Conservation (phyloP, 2,888 invertebrate genomes). For the Drosophila testacea region DNA sequence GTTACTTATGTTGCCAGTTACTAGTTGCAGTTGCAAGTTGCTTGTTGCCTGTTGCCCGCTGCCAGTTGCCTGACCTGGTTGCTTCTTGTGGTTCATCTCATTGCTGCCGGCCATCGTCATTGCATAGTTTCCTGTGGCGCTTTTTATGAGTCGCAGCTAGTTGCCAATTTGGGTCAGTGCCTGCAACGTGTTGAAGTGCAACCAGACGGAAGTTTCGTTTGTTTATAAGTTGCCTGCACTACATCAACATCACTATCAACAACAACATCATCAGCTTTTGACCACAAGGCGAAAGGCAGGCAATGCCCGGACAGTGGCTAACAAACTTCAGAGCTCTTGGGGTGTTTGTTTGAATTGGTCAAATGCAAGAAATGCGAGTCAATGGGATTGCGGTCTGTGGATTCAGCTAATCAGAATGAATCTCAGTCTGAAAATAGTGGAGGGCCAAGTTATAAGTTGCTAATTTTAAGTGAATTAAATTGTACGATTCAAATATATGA, state of each 20-base stretch:
- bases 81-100: constrained; percentile 25
- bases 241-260: constrained; percentile 3
- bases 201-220: constrained; percentile 70
- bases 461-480: constrained; percentile 15
- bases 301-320: constrained; percentile 39
- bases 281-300: constrained; percentile 48
- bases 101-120: constrained; percentile 26
- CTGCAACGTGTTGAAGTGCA: constrained; percentile 67
- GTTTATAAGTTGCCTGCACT: constrained; percentile 33
- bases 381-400: constrained; percentile 39
- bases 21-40: constrained; percentile 3
- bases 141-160: constrained; percentile 49
- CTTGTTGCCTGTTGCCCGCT: constrained; percentile 3
- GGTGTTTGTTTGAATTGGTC: constrained; percentile 29
- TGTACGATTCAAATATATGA: constrained; percentile 2
- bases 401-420: constrained; percentile 27
- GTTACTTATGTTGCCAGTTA: constrained; percentile 30
- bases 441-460: background rate
- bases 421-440: background rate
- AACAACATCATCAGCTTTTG: constrained; percentile 12
- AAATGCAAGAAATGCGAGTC: constrained; percentile 31
- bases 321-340: constrained; percentile 30
- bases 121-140: constrained; percentile 57
- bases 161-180: constrained; percentile 68
- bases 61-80: constrained; percentile 23